Base-by-base conservation (phyloP, 2,797 vertebrate genomes). In the Lepus townsendii region DNA sequence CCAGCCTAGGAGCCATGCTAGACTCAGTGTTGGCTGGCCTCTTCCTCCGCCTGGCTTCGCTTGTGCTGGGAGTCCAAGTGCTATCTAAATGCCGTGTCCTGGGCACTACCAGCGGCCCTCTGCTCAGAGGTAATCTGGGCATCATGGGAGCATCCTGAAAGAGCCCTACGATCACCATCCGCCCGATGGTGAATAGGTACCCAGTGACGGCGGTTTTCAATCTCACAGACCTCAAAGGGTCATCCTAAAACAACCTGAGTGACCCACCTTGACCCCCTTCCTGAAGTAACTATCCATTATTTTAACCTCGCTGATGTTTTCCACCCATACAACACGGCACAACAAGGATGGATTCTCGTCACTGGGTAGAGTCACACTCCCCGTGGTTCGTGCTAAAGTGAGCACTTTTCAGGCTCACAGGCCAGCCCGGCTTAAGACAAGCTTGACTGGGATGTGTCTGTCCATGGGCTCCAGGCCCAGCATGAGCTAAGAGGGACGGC, bases 41-140 rank as follows among this genome's bases (percentile, higher is more conserved):
- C 91, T 73, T 87, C 78, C 84, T 60, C 77, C 75, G 84, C 90
- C 84, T 87, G 73, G 77, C 60, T 22, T 63, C 30, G 32, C 71
- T 92, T 42, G 57, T 14, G 38, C 66, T 79, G 85, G 76, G 52
- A 77, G 90, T 63, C 72, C 35, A 26, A 26, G 27, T n/a, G 68
- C 79, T 54, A 88, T 62, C 91, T 72, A 87, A 73, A 83, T 35
- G 66, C 9, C 82, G 24, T 5, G 76, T 65, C 77, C 63, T 63
- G 38, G 10, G 35, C 66, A 52, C 47, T 62, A 24, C 26, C 30
- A 72, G 93, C 3, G 52, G 52, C 24, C 57, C 63, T 90, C 79
- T 83, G 26, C 12, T 60, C 12, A 30, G 77, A 79, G 65, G 85
- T 78, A 50, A 91, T 60, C 38, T 78, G 42, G 47, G 54, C 42